Base-by-base conservation (phyloP, 2,797 vertebrate genomes). In the Phoeniculus purpureus region DNA sequence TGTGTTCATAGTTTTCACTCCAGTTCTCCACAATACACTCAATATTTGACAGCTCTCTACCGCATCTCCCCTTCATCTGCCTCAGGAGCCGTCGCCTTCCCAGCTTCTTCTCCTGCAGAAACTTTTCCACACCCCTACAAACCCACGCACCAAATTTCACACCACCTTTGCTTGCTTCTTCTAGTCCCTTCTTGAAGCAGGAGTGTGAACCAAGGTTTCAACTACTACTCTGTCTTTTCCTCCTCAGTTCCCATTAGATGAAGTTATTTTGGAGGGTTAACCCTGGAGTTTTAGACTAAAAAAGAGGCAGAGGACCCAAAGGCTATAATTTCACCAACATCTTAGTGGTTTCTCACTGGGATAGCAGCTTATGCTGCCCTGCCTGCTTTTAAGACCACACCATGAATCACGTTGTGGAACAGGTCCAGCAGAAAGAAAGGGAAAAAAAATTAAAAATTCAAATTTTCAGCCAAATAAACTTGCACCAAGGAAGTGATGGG, bases 281-380 rank as follows among this genome's bases (percentile, higher is more conserved):
- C 43, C 43, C 43, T 43, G 43, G 43, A 13, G 13, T 72, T 87
- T 25, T 21, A 18, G 48, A 11, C 81, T 9, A n/a, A 75, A 74
- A 16, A 27, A 10, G 83, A 2, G 62, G 67, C 40, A 26, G 3
- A 23, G 29, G 16, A 85, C 54, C 65, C 68, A 11, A 4, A 84
- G 73, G 87, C 76, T 65, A 43, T 82, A 50, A 15, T 85, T 77
- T 80, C 22, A 67, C 91, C 48, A 48, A 18, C 48, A 21, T 21
- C 48, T 80, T 85, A 79, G 92, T 90, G 91, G 89, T 93, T 96
- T 92, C 95, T 93, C 92, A 27, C 91, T 93, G 59, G 52, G 89
- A 71, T 40, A 86, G 89, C 40, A 82, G 78, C 90, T 84, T 61
- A 47, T 77, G 65, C 11, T n/a, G 81, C 84, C 85, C 92, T 91